Evolutionary conservation across 1,140 invertebrate species (phyloP), one percentile per base, ranked within the genome.

Genomic region (Diachasmimorpha longicaudata): DNA sequence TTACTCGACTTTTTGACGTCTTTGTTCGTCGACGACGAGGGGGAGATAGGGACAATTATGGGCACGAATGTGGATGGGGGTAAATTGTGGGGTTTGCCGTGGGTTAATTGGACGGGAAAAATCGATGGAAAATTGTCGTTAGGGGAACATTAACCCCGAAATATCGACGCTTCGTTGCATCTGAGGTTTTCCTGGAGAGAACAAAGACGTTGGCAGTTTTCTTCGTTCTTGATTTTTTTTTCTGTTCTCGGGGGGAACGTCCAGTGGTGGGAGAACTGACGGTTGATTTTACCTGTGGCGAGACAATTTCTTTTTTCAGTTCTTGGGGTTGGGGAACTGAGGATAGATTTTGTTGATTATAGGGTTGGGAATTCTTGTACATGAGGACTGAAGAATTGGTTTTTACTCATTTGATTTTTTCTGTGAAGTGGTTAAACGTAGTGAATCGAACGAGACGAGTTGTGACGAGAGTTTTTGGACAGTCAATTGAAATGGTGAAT

Each of bases 91-190:
- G 46, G 44, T 55, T 71, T 52, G 48, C 48, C 11, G 9, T 25
- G 44, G 19, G 23, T 37, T 69, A 70, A 70, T 70, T 55, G 70
- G 14, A 52, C 25, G n/a, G 25, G 31, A 48, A 46, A 71, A 71
- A 71, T 71, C 21, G 44, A 71, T 19, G 48, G 46, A 46, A 71
- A 36, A 71, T 71, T 52, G 70, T 52, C 42, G 46, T 44, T 11
- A 39, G 13, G 44, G 16, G 48, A 52, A 52, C 31, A 66, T 73
- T 73, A 63, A 63, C 55, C 52, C 71, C 71, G 36, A 73, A 72
- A 16, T 25, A 71, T 16, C 58, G 19, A 31, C 58, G 58, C 58
- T 63, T 10, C 21, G 58, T 23, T 63, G 48, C 58, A 63, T 63
- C 19, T 63, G 21, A 63, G 19, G 19, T 25, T 25, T 63, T 63